Evolutionary conservation across 2,888 invertebrate species (phyloP).

Genomic region (Agrotis segetum): DNA sequence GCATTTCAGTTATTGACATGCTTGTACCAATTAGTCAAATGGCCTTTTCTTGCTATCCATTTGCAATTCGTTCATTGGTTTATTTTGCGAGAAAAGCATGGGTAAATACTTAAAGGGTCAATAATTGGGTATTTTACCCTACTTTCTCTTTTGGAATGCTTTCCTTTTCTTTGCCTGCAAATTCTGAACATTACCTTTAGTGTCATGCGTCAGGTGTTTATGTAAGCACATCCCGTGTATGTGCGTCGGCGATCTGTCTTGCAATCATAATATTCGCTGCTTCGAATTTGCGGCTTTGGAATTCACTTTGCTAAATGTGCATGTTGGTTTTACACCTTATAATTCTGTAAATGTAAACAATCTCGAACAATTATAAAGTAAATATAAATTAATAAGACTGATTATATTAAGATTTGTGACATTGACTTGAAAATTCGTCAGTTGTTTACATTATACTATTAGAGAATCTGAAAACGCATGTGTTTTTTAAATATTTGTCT

Average conservation of each 20-base stretch:
- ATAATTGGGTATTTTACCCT: no score
- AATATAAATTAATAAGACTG: background rate
- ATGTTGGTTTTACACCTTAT: slow-evolving; percentile 14
- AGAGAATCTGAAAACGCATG: slow-evolving; percentile 10
- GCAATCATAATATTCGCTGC: no score
- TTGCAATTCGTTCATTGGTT: no score
- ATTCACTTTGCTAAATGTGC: slow-evolving; percentile 28
- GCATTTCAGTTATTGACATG: no score
- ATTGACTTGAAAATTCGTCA: background rate
- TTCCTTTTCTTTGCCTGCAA: background rate
- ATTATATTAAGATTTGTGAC: background rate
- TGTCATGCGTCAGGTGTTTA: no score
- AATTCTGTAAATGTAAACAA: slow-evolving; percentile 36
- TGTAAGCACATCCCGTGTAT: background rate
- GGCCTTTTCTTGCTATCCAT: no score
- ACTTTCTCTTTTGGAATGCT: slow-evolving; percentile 8
- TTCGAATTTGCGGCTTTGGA: slow-evolving; percentile 14
- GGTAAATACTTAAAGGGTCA: no score
- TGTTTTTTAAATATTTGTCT: slow-evolving; percentile 4
- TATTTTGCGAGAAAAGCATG: no score
- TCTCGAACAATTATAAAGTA: slow-evolving; percentile 4
- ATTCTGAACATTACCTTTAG: slow-evolving; percentile 2
- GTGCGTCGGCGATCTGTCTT: background rate
- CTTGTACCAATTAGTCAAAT: no score
- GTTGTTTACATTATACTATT: slow-evolving; percentile 43